A percentile compares a stretch with the other conserved stretches of the same genome.
Evolutionary conservation across 2,113 vertebrate species (phyloP).

Genomic region (Sialia sialis): DNA sequence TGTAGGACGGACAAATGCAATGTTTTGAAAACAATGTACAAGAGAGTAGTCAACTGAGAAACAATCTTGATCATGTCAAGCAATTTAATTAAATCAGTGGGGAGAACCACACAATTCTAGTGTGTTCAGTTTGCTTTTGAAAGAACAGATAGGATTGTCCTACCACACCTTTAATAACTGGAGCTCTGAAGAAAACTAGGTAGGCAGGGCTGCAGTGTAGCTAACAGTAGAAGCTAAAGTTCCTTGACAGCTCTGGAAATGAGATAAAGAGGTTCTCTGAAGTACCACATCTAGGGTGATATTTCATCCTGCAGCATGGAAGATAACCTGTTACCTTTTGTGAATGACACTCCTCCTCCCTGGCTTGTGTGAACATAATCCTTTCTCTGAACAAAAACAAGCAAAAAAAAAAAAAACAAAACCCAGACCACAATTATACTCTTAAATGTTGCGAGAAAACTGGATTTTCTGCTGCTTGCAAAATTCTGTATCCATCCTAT

Average conservation of each 20-base stretch:
- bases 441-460: background rate
- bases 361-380: background rate
- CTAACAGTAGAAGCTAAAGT: background rate
- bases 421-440: background rate
- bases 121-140: background rate
- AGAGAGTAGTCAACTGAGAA: background rate
- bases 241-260: background rate
- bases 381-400: background rate
- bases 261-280: conserved; percentile 11
- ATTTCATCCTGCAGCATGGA: conserved; percentile 47
- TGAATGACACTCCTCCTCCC: background rate
- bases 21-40: background rate
- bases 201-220: background rate
- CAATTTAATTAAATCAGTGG: background rate
- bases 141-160: background rate
- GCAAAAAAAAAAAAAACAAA: too few species aligned
- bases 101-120: background rate
- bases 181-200: background rate
- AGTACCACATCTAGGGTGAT: conserved; percentile 1
- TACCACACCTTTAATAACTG: background rate
- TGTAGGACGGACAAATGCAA: background rate
- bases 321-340: conserved; percentile 23
- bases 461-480: background rate
- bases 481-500: background rate
- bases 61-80: background rate